Conservation (phyloP, 1,140 invertebrate species). For the Frieseomelitta varia region DNA sequence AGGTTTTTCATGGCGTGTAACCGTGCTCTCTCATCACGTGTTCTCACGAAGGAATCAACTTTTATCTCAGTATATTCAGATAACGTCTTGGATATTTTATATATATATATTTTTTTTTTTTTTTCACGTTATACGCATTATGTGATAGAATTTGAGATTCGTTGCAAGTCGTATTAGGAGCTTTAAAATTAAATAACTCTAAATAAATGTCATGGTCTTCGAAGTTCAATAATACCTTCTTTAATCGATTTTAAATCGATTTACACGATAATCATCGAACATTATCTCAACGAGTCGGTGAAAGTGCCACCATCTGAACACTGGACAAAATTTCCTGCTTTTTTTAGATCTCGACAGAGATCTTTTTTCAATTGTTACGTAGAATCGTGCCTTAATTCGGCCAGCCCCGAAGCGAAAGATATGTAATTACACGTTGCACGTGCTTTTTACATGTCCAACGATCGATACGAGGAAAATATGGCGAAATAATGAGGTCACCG, state of each 20-base stretch:
- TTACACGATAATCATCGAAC: neutral
- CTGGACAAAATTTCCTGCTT: slow-evolving; percentile 34
- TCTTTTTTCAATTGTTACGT: slow-evolving; percentile 14
- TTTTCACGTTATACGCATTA: too few species aligned
- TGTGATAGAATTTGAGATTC: too few species aligned
- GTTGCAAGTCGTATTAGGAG: too few species aligned
- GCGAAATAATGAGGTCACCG: neutral
- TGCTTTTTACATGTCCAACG: neutral
- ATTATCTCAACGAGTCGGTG: slow-evolving; percentile 32
- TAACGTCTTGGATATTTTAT: too few species aligned
- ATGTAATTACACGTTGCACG: neutral
- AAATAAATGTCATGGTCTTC: too few species aligned
- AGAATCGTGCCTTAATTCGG: slow-evolving; percentile 12
- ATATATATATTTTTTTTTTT: too few species aligned
- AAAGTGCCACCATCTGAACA: slow-evolving; percentile 33
- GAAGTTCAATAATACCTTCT: too few species aligned
- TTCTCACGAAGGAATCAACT: slow-evolving; percentile 29
- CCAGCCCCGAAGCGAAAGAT: too few species aligned
- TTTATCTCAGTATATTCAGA: neutral
- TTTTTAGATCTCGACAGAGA: slow-evolving; percentile 37
- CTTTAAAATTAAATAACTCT: too few species aligned
- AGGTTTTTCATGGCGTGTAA: slow-evolving; percentile 37
- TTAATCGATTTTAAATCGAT: neutral
- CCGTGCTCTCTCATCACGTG: slow-evolving; percentile 15
- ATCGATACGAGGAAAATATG: neutral